Evolutionary conservation across 1,140 invertebrate genomes (phyloP).

Genomic region (Pygmarrhopalites habei): DNA sequence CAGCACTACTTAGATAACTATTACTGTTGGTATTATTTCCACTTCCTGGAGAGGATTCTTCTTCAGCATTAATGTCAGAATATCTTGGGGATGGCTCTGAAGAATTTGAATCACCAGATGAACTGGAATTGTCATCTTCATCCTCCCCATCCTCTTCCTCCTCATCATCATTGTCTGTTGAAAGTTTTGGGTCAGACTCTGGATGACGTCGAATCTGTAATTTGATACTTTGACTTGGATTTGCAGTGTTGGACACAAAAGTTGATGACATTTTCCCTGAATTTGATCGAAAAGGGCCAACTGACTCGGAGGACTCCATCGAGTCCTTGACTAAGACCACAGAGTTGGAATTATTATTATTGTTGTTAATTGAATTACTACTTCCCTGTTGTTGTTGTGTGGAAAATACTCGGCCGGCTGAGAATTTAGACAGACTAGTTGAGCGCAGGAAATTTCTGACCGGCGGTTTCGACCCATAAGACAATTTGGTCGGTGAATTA

Average conservation of each 20-base stretch:
- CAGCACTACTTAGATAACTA: not conserved
- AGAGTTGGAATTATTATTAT: not conserved
- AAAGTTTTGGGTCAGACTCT: not conserved
- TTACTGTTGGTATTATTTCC: not conserved
- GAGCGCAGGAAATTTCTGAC: not conserved
- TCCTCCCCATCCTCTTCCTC: not conserved
- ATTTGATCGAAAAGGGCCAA: too few species aligned
- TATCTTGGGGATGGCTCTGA: not conserved
- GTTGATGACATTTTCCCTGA: not conserved
- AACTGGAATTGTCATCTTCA: not conserved
- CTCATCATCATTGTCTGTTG: not conserved
- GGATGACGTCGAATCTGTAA: not conserved
- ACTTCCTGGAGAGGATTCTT: not conserved
- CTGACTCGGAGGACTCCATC: too few species aligned
- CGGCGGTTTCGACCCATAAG: too few species aligned
- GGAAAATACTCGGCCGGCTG: not conserved
- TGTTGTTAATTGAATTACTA: not conserved
- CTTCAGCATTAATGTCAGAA: not conserved
- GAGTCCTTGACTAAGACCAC: too few species aligned
- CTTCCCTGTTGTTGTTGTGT: not conserved
- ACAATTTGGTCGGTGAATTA: too few species aligned
- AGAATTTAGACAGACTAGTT: not conserved
- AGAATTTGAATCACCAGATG: not conserved
- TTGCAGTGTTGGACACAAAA: not conserved
- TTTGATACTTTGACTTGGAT: conserved; percentile 7